Evolutionary conservation across 2,888 invertebrate genomes (phyloP).

Genomic region (Chrysolina oricalcia): DNA sequence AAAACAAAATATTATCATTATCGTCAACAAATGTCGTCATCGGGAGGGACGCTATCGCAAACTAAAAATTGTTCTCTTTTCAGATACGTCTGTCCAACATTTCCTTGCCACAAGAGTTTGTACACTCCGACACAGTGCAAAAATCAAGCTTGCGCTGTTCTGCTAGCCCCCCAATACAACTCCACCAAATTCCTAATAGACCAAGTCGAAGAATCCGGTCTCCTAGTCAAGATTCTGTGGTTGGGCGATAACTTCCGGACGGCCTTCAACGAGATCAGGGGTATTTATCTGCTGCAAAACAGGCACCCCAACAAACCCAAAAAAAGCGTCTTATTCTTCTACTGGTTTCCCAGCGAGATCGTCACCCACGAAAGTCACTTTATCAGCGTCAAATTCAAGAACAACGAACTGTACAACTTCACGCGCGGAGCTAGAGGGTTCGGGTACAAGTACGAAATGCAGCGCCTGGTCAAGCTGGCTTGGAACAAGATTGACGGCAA

Average conservation of each 20-base stretch:
- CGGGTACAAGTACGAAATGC: constrained; percentile 81
- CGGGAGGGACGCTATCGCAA: too few species aligned
- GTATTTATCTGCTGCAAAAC: constrained; percentile 57
- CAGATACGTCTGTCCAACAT: constrained; percentile 71
- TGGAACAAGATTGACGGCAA: constrained; percentile 75
- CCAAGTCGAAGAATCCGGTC: constrained; percentile 76
- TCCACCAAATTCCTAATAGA: constrained; percentile 75
- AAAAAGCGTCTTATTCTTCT: constrained; percentile 74
- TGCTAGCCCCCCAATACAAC: constrained; percentile 73
- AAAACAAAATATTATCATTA: too few species aligned
- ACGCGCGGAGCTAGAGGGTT: constrained; percentile 54
- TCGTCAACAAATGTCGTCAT: too few species aligned
- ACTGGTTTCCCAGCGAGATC: constrained; percentile 80
- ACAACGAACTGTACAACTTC: constrained; percentile 73
- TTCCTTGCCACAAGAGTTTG: constrained; percentile 74
- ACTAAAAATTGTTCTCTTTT: constrained; percentile 38
- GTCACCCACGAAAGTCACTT: constrained; percentile 73
- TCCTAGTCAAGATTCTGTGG: constrained; percentile 82
- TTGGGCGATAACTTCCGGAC: constrained; percentile 76
- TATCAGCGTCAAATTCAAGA: constrained; percentile 77
- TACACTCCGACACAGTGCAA: constrained; percentile 77
- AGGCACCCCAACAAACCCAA: constrained; percentile 50
- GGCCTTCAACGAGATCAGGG: constrained; percentile 68
- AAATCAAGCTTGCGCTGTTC: constrained; percentile 69
- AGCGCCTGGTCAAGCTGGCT: constrained; percentile 80